A percentile compares a stretch with the other conserved stretches of the same genome.
phyloP scores from a whole-genome alignment of 2,888 invertebrate genomes.

The Nipponacmea schrenckii region DNA sequence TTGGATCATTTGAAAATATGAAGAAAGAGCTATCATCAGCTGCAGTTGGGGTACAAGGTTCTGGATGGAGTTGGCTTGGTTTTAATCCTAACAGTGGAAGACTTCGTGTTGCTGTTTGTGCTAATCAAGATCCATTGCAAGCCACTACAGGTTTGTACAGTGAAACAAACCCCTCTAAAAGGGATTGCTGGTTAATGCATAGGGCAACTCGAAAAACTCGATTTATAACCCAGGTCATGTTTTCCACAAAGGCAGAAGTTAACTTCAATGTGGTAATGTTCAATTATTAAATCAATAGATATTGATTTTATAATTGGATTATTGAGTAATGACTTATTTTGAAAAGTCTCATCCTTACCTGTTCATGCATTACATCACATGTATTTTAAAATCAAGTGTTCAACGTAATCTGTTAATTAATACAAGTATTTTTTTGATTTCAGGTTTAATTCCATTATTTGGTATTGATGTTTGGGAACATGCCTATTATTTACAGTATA shows the following conservation, averaged over 20 bases:
- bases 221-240: too few species aligned
- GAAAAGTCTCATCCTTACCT: too few species aligned
- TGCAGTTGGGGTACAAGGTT: conserved; percentile 91
- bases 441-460: conserved; percentile 66
- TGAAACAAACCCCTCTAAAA: neutral
- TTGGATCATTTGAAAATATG: conserved; percentile 87
- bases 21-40: conserved; percentile 83
- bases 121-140: conserved; percentile 81
- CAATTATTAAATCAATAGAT: too few species aligned
- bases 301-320: too few species aligned
- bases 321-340: too few species aligned
- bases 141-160: conserved; percentile 62
- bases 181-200: too few species aligned
- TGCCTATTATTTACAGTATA: conserved; percentile 99
- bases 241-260: too few species aligned
- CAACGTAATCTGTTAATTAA: too few species aligned
- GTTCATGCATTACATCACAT: too few species aligned
- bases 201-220: too few species aligned
- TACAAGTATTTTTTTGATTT: conserved; percentile 23
- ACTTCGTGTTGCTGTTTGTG: conserved; percentile 85
- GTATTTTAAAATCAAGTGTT: too few species aligned
- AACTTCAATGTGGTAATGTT: too few species aligned
- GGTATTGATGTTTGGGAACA: conserved; percentile 99
- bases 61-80: conserved; percentile 99
- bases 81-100: conserved; percentile 82